Conservation (phyloP, 1,140 invertebrate species). For the Holcopasites calliopsidis region DNA sequence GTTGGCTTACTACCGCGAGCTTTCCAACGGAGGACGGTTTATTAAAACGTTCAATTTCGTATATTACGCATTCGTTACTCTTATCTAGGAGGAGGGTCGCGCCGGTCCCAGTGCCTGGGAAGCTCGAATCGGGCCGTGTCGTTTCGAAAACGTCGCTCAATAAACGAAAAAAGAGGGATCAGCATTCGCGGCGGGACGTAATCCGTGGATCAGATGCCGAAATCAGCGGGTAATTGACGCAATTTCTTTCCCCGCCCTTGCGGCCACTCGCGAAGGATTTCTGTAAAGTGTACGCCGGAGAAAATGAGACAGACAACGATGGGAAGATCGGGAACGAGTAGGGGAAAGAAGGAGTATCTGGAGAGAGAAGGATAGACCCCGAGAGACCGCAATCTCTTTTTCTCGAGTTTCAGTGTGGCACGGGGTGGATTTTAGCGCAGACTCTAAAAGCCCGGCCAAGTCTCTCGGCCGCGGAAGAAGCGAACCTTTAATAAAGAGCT, state of each 20-base stretch:
- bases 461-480: slow-evolving; percentile 52
- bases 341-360: slow-evolving; percentile 14
- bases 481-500: slow-evolving; percentile 76
- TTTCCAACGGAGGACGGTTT: slow-evolving; percentile 36
- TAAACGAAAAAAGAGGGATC: slow-evolving; percentile 72
- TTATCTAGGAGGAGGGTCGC: slow-evolving; percentile 54
- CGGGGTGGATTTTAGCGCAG: slow-evolving; percentile 39
- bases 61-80: slow-evolving; percentile 59
- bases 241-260: slow-evolving; percentile 67
- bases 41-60: slow-evolving; percentile 65
- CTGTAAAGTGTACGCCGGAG: slow-evolving; percentile 2
- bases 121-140: slow-evolving; percentile 41
- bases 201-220: slow-evolving; percentile 73
- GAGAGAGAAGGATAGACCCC: slow-evolving; percentile 27
- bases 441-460: slow-evolving; percentile 50
- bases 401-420: slow-evolving; percentile 42
- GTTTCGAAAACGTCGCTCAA: slow-evolving; percentile 66
- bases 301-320: slow-evolving; percentile 13
- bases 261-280: slow-evolving; percentile 32
- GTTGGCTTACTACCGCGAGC: not conserved
- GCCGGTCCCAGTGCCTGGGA: not conserved
- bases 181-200: slow-evolving; percentile 72
- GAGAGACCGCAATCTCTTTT: slow-evolving; percentile 63
- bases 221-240: slow-evolving; percentile 79
- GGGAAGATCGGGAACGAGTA: not conserved